Evolutionary conservation across 2,888 invertebrate species (phyloP).

Genomic region (Dynastes hyllus): DNA sequence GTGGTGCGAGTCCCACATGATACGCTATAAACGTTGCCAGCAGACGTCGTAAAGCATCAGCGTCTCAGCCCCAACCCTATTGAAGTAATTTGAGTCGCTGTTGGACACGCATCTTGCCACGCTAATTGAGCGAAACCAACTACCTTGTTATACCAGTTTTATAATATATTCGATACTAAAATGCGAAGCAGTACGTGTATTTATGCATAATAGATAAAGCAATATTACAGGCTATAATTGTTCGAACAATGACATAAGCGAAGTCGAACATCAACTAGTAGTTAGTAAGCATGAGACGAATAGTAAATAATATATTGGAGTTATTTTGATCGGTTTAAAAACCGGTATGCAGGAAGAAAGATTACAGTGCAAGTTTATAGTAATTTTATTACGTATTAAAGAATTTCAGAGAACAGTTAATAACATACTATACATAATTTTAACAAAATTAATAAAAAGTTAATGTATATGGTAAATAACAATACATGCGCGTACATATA

Average conservation of each 20-base stretch:
- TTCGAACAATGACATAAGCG: conserved; percentile 1
- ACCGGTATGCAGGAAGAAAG: no score
- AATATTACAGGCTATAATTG: neutral
- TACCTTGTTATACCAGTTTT: conserved; percentile 47
- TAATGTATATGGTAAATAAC: no score
- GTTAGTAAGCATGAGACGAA: conserved; percentile 17
- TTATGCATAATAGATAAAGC: conserved; percentile 7
- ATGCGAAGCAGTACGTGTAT: neutral
- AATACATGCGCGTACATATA: no score
- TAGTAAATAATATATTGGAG: neutral
- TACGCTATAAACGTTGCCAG: conserved; percentile 50
- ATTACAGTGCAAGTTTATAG: no score
- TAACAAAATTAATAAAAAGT: no score
- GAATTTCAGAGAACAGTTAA: no score
- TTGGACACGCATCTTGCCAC: conserved; percentile 53
- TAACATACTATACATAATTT: no score
- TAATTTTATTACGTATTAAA: no score
- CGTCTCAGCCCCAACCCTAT: conserved; percentile 45
- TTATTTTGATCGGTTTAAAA: no score
- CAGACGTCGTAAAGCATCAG: conserved; percentile 52
- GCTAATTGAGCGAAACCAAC: conserved; percentile 50
- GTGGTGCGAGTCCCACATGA: conserved; percentile 50
- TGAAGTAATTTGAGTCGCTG: conserved; percentile 49
- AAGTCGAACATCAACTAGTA: neutral
- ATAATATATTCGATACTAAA: conserved; percentile 29